Base-by-base conservation (phyloP, 2,797 vertebrate species). In the Pantherophis alleghaniensis region DNA sequence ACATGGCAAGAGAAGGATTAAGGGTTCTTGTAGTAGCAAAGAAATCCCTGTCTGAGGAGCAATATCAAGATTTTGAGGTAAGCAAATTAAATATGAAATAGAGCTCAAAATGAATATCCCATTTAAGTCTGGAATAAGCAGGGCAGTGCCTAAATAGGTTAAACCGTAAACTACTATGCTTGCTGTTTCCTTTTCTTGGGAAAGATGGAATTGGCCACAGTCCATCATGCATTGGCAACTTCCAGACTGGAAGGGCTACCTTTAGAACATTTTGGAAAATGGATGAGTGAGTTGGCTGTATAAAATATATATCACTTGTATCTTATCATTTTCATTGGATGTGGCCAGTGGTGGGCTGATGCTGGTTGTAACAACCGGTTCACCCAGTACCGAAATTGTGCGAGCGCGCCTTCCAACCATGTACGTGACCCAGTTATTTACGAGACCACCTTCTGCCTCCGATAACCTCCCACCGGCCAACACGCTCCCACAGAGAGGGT, bases 61-160 rank as follows among this genome's bases (percentile, higher is more conserved):
- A 99, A 96, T 99, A 99, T 96, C 99, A 99, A 92, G 99, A 99
- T 96, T 99, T 99, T 96, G 99, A 99, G 98, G 99, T 99, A 96
- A 98, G 97, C 91, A 86, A 47, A 69, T 57, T n/a, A n/a, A 60
- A 11, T 16, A 55, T 69, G 61, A 55, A 51, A 18, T 53, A 20
- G 5, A 10, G 24, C 5, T 91, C 11, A 86, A 51, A 32, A 12
- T 0, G 18, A 86, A 12, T 86, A 18, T 86, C n/a, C 22, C 28
- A 86, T 13, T 86, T 86, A 51, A 1, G 0, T 24, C 57, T 61
- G 42, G 10, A 88, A 26, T 60, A 22, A 59, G 26, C 22, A 57
- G 12, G 32, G 57, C 24, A 32, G 42, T 22, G 32, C 18, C 20
- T 83, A 83, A 83, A 83, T 47, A 37, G 32, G 32, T 74, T 74